phyloP scores from a whole-genome alignment of 1,140 invertebrate species.

The Eulimnadia texana region DNA sequence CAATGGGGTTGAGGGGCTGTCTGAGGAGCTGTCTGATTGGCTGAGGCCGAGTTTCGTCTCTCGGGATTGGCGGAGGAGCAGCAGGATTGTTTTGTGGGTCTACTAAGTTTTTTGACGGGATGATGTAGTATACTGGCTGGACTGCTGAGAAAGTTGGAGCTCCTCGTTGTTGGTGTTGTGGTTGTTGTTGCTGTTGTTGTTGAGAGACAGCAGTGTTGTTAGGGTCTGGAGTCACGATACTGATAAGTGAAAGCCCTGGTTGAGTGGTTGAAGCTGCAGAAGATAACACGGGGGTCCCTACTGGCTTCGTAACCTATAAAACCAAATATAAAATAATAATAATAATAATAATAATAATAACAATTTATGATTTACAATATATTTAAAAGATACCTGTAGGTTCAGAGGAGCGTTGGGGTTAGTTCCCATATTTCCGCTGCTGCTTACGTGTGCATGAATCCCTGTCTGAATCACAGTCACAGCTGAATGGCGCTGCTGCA shows the following conservation, averaged over 20 bases:
- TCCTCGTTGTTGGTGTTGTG: not conserved
- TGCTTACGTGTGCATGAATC: not conserved
- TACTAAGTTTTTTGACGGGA: constrained; percentile 4
- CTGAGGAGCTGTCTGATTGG: constrained; percentile 24
- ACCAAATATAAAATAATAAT: not conserved
- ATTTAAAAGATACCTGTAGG: not conserved
- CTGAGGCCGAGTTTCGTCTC: constrained; percentile 3
- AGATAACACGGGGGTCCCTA: not conserved
- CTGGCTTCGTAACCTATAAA: not conserved
- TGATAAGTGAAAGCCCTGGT: constrained; percentile 4
- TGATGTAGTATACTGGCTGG: not conserved
- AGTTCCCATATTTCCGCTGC: not conserved
- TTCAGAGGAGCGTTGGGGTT: not conserved
- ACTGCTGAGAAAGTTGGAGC: not conserved
- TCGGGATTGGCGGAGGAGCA: not conserved
- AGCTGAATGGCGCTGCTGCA: not conserved
- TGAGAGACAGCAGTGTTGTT: not conserved
- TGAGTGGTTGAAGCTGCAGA: not conserved
- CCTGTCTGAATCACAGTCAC: constrained; percentile 15
- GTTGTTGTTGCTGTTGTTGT: not conserved
- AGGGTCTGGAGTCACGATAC: not conserved
- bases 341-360: not conserved
- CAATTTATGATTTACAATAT: not conserved
- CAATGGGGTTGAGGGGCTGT: constrained; percentile 28
- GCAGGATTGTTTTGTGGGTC: not conserved